phyloP scores from a whole-genome alignment of 2,888 invertebrate genomes.

The Pteria penguin region DNA sequence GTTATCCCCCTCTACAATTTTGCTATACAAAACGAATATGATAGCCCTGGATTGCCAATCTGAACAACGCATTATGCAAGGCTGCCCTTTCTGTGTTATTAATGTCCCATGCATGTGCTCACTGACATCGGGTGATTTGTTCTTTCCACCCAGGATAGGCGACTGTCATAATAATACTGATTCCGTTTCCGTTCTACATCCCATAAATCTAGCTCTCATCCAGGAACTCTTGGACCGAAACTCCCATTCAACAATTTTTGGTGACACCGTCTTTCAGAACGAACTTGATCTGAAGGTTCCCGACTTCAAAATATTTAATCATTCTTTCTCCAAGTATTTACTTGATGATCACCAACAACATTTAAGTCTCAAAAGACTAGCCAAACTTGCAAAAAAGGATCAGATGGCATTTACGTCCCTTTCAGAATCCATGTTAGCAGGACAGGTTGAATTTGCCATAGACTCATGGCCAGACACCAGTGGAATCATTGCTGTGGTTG shows the following conservation, averaged over 20 bases:
- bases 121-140: not conserved
- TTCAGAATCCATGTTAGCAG: not conserved
- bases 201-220: slow-evolving; percentile 14
- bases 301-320: too few species aligned
- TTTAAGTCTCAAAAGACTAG: not conserved
- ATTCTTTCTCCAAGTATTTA: too few species aligned
- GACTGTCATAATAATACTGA: slow-evolving; percentile 20
- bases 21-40: not conserved
- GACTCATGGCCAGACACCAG: not conserved
- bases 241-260: not conserved
- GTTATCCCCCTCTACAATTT: not conserved
- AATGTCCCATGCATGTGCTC: slow-evolving; percentile 19
- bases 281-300: not conserved
- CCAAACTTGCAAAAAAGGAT: not conserved
- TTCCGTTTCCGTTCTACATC: not conserved
- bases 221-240: slow-evolving; percentile 18
- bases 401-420: not conserved
- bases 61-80: not conserved
- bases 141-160: slow-evolving; percentile 1
- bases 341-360: not conserved
- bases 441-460: not conserved
- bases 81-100: slow-evolving; percentile 27
- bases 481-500: not conserved
- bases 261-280: slow-evolving; percentile 2
- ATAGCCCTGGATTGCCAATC: slow-evolving; percentile 4